Evolutionary conservation across 92 coral and sea anemone species (phyloP), one percentile per base, ranked within the genome.

Genomic region (Scolanthus callimorphus): DNA sequence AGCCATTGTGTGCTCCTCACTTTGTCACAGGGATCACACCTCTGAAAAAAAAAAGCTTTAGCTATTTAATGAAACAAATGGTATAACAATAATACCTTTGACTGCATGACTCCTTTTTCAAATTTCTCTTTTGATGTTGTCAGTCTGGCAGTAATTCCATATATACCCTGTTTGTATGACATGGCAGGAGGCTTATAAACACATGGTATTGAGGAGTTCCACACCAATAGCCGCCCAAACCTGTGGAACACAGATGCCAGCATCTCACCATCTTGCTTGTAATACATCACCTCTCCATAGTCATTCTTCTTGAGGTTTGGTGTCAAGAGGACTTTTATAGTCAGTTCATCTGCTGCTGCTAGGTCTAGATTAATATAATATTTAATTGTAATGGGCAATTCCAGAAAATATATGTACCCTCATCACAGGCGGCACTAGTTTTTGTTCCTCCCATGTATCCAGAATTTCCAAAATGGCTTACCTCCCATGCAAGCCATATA

Each of bases 101-200:
- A 58, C 31, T 44, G 58, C 13, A 51, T 34, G 3, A 50, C 49
- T 15, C 67, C 61, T 23, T 64, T 62, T 6, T 87, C 65, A 49
- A 82, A 70, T 44, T 88, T 80, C 23, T 79, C 85, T 49, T 83
- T 70, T 27, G 85, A 77, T n/a, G 82, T 76, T 8, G 96, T 65
- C 9, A 91, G 45, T 62, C 55, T 74, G 2, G 80, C 22, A n/a
- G 88, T 66, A 43, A 91, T 50, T 29, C 77, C 81, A 73, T 79
- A 88, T 34, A 83, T 84, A 1, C 88, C 82, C 79, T 83, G 96
- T 9, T 67, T 39, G 59, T 75, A 88, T 0, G 90, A 81, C 89
- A 91, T 84, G 2, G 96, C 95, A 11, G 96, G 97, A 4, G 97
- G 97, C 59, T 91, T 91, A 68, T 70, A 81, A 21, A 74, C 49